These are phyloP conservation scores for Cnemophilus loriae DNA, from an alignment of 2,113 vertebrate genomes.

Conservation along the genomic window DNA sequence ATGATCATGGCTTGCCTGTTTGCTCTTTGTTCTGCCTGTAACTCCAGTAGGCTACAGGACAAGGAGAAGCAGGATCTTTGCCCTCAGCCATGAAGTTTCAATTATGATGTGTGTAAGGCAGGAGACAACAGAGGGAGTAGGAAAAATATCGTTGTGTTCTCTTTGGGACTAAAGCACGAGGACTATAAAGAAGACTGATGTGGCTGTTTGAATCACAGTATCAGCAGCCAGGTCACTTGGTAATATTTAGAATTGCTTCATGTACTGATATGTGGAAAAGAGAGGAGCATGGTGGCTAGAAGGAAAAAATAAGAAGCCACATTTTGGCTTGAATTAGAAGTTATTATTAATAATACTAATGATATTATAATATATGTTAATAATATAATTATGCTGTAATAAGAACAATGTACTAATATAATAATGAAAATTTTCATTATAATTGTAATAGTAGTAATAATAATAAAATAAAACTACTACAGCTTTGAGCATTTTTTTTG, in stretches of 20 bases:
- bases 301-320: not conserved
- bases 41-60: not conserved
- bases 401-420: not conserved
- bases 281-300: not conserved
- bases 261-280: not conserved
- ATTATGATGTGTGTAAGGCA: not conserved
- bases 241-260: not conserved
- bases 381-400: not conserved
- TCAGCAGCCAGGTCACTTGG: not conserved
- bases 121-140: not conserved
- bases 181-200: not conserved
- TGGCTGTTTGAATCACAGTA: not conserved
- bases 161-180: not conserved
- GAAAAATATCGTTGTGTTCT: not conserved
- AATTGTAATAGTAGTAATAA: not conserved
- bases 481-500: not conserved
- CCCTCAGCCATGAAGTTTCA: not conserved
- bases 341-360: not conserved
- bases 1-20: not conserved
- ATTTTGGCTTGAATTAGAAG: not conserved
- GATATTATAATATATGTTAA: not conserved
- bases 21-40: not conserved
- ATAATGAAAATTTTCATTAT: not conserved
- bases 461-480: not conserved
- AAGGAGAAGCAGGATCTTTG: not conserved